Evolutionary conservation across 2,797 vertebrate genomes (phyloP), one percentile per base, ranked within the genome.

Genomic region (Notoglanidium macrostoma): DNA sequence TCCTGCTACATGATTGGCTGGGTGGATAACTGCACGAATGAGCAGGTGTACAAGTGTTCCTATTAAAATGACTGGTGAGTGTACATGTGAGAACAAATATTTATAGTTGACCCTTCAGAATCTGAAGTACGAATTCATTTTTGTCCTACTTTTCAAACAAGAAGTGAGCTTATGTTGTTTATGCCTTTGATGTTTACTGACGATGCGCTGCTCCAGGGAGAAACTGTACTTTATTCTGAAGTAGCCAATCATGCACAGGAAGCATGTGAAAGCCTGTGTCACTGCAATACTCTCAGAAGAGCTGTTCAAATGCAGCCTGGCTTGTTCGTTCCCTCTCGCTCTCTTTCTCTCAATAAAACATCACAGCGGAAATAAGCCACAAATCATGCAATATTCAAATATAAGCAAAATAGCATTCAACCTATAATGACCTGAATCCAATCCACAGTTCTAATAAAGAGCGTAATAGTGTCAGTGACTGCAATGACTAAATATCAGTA

Each of bases 181-280:
- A 63, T n/a, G 76, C 19, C 76, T 6, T 9, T 79, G 5, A 26
- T 59, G 77, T 59, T 32, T 59, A 44, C 77, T 79, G 32, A 5
- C 14, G 55, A 40, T 59, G 32, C 15, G 29, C 76, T 55, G n/a
- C 76, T 78, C 76, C 76, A 49, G 76, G 76, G 76, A 78, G 76
- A 78, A 74, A 55, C 2, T 78, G 76, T 57, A 32, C 76, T 78
- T 55, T 55, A 55, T 78, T 55, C 51, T 78, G 51, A 55, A 78
- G 76, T 35, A 78, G 17, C 76, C 76, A 78, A 35, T 78, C 51
- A 57, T 55, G 51, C 51, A 79, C 19, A 79, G 21, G 77, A 59
- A 79, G 55, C 35, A 44, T 15, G n/a, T 29, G 49, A 77, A 77
- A 77, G 74, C n/a, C n/a, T 77, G 32, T 23, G 19, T 23, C 54